Base-by-base conservation (phyloP, 2,888 invertebrate genomes). In the Theretra japonica region DNA sequence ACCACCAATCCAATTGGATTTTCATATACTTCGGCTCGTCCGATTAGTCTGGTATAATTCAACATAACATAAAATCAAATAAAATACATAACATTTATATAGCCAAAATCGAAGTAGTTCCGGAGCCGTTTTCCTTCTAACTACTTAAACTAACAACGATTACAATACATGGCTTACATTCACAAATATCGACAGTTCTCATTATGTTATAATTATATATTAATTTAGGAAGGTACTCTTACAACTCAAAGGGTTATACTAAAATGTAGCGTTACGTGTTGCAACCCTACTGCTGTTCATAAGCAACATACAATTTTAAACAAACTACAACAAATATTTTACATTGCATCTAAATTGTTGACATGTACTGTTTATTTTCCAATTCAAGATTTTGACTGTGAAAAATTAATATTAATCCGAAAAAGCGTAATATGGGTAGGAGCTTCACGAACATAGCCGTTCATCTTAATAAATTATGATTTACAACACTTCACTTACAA, bases 31-130 rank as follows among this genome's bases (percentile, higher is more conserved):
- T 77, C 48, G 48, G 48, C 48, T 21, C 8, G 1, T 48, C 21
- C 48, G 65, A 65, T 48, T 65, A 48, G 41, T 23, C 65, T 21
- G 62, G 8, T 65, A 65, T 33, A 65, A 48, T 78, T 83, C 86
- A 87, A 89, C 85, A 88, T 86, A 83, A 87, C 85, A 83, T 90
- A 89, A 88, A 92, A 87, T 89, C 83, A 88, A 87, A 86, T 86
- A 84, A 82, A 85, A 86, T 85, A 84, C 77, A 80, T 86, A 90
- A 90, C 88, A 88, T 73, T 73, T 80, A 80, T 76, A 72, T 77
- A 76, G 74, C 28, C 33, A 28, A n/a, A 48, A 70, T 70, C 28
- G 59, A 59, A 59, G 33, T 70, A 70, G 71, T 75, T 75, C 69
- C 73, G 65, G 75, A 72, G 73, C 75, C 72, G 21, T 72, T 73